Conservation (phyloP, 2,888 invertebrate genomes). For the Aleiodes alternator region DNA sequence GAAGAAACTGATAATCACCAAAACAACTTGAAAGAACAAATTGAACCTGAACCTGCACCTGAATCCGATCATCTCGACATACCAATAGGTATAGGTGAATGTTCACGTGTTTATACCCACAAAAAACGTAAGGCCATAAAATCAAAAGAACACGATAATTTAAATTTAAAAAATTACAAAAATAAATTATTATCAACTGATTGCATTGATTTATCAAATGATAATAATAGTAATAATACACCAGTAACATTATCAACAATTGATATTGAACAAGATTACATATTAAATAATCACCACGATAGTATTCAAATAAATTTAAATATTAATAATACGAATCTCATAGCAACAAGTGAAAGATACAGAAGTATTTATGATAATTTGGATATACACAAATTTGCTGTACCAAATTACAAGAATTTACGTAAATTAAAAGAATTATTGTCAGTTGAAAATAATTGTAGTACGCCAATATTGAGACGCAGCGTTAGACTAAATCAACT, state of each 20-base stretch:
- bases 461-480: conserved; percentile 65
- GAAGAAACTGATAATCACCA: not conserved
- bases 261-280: conserved; percentile 69
- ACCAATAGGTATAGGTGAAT: conserved; percentile 65
- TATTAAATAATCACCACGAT: conserved; percentile 66
- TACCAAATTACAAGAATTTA: conserved; percentile 50
- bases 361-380: conserved; percentile 49
- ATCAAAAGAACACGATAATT: conserved; percentile 54
- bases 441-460: conserved; percentile 53
- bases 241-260: conserved; percentile 66
- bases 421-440: conserved; percentile 54
- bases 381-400: conserved; percentile 38
- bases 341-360: conserved; percentile 34
- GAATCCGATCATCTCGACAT: conserved; percentile 50
- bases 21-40: not conserved
- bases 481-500: conserved; percentile 70
- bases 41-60: not conserved
- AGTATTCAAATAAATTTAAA: conserved; percentile 67
- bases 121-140: conserved; percentile 66
- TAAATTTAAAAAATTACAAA: conserved; percentile 5
- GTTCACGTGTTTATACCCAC: conserved; percentile 70
- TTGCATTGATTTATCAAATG: conserved; percentile 68
- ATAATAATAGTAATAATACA: conserved; percentile 59
- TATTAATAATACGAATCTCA: conserved; percentile 57
- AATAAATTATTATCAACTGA: conserved; percentile 59